Evolutionary conservation across 2,113 vertebrate genomes (phyloP).

Genomic region (Nansenia antarctica): DNA sequence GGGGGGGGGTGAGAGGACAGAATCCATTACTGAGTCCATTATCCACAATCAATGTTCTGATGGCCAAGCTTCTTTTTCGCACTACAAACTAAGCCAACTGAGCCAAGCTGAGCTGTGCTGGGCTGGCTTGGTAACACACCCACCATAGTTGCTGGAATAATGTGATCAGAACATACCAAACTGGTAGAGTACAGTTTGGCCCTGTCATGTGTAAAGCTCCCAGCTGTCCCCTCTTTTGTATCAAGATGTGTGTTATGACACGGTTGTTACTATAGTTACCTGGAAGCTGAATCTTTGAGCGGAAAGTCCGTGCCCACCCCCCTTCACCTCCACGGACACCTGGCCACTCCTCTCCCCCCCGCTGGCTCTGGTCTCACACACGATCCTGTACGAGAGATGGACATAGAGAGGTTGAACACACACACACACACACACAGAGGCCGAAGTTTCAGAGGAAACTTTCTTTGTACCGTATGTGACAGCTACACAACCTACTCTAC

Average conservation of each 20-base stretch:
- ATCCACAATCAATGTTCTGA: no score
- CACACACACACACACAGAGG: slow-evolving; percentile 2
- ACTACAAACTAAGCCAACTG: no score
- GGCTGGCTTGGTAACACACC: no score
- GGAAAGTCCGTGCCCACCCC: slow-evolving; percentile 84
- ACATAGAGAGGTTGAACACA: slow-evolving; percentile 6
- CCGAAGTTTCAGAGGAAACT: background rate
- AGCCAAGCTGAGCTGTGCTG: no score
- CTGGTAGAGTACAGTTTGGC: no score
- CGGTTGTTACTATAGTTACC: slow-evolving; percentile 71
- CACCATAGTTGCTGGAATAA: no score
- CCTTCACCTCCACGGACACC: slow-evolving; percentile 82
- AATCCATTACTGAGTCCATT: no score
- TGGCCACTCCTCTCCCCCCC: slow-evolving; percentile 77
- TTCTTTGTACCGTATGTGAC: no score
- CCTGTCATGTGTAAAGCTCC: no score
- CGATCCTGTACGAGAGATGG: slow-evolving; percentile 75
- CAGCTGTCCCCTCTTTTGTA: background rate
- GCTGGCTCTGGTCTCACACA: slow-evolving; percentile 84
- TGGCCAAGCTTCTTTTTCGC: no score
- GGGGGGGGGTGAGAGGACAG: background rate
- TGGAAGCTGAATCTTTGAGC: slow-evolving; percentile 85
- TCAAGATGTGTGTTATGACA: background rate
- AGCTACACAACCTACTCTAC: no score
- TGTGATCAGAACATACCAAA: background rate